Percentiles rank a stretch among this genome's conserved stretches.
Evolutionary conservation across 1,140 invertebrate species (phyloP).

Genomic region (Hyles vespertilio): DNA sequence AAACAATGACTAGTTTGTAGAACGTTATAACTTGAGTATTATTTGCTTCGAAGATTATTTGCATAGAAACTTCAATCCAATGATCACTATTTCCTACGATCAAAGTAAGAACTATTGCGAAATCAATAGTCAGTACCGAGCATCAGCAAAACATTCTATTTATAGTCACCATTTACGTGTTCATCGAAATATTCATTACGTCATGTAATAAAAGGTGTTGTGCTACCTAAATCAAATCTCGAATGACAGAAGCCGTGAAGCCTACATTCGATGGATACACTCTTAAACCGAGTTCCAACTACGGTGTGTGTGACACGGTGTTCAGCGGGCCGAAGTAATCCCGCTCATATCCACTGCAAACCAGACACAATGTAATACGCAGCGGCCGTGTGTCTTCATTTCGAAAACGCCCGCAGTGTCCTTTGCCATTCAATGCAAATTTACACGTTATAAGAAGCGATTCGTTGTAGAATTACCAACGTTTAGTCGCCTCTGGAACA

Average conservation of each 20-base stretch:
- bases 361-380: conserved; percentile 13
- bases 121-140: too few species aligned
- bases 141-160: too few species aligned
- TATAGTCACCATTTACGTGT: background rate
- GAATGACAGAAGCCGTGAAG: conserved; percentile 18
- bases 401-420: conserved; percentile 44
- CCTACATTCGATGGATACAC: conserved; percentile 12
- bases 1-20: too few species aligned
- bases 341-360: background rate
- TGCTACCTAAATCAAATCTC: conserved; percentile 17
- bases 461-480: conserved; percentile 65
- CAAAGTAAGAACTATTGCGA: too few species aligned
- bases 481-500: conserved; percentile 70
- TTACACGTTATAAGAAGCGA: conserved; percentile 65
- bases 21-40: too few species aligned
- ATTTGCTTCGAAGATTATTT: too few species aligned
- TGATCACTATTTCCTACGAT: too few species aligned
- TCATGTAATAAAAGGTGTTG: conserved; percentile 18
- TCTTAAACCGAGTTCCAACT: conserved; percentile 13
- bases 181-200: conserved; percentile 1
- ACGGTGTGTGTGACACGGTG: conserved; percentile 12
- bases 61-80: too few species aligned
- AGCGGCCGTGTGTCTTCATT: conserved; percentile 16
- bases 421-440: conserved; percentile 73
- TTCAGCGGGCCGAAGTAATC: conserved; percentile 3